Percentiles rank a stretch among this genome's conserved stretches.
Conservation (phyloP, 2,113 vertebrate species). For the Turdus rufiventris region DNA sequence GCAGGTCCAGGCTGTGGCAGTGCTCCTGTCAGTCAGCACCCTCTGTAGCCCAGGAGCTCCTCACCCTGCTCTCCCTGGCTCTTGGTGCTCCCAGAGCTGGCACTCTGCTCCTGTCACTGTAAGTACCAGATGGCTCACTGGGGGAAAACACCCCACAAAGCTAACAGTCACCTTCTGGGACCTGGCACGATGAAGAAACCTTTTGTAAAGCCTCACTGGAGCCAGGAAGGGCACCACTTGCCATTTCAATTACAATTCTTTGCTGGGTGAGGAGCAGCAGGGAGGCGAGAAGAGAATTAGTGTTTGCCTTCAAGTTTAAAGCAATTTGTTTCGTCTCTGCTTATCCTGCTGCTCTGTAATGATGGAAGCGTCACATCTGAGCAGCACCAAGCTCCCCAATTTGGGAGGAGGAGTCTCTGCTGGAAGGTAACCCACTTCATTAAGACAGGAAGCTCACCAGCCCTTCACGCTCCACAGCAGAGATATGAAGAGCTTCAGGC, state of each 20-base stretch:
- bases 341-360: not conserved
- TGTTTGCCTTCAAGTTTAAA: not conserved
- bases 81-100: not conserved
- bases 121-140: rapidly evolving
- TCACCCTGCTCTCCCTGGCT: not conserved
- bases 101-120: not conserved
- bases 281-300: not conserved
- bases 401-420: not conserved
- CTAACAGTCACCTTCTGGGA: not conserved
- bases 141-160: not conserved
- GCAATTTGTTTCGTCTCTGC: not conserved
- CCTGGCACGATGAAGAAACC: not conserved
- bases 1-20: rapidly evolving
- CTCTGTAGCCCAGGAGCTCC: not conserved
- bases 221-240: not conserved
- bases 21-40: not conserved
- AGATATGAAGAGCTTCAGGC: not conserved
- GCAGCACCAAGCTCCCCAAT: not conserved
- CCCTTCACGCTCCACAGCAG: rapidly evolving
- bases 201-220: not conserved
- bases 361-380: not conserved
- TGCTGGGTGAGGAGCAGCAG: not conserved
- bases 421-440: not conserved
- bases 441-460: not conserved
- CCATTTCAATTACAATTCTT: not conserved